Evolutionary conservation across 1,140 invertebrate genomes (phyloP).

Genomic region (Pogonomyrmex barbatus): DNA sequence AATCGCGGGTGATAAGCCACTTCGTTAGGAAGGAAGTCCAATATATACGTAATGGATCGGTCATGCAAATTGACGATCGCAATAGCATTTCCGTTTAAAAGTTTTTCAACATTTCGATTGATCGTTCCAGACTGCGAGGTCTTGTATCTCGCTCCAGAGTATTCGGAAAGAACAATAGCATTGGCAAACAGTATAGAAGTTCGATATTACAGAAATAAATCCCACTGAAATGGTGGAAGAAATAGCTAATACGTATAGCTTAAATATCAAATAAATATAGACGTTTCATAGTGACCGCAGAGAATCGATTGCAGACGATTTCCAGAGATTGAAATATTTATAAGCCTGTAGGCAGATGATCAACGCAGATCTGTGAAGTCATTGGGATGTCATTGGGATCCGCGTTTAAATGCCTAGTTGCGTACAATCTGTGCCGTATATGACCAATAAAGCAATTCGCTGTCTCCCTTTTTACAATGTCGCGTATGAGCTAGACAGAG

Average conservation of each 20-base stretch:
- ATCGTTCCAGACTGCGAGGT: not conserved
- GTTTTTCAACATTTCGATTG: not conserved
- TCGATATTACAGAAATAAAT: not conserved
- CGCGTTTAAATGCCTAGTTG: not conserved
- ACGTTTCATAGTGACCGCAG: not conserved
- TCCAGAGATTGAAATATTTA: not conserved
- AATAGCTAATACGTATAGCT: not conserved
- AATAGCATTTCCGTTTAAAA: too few species aligned
- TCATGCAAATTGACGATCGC: not conserved
- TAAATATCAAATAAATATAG: not conserved
- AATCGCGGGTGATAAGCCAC: not conserved
- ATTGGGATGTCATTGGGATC: not conserved
- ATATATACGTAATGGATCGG: not conserved
- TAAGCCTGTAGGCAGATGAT: not conserved
- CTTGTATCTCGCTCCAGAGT: not conserved
- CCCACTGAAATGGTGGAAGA: not conserved
- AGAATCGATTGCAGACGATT: not conserved
- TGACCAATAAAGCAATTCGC: not conserved
- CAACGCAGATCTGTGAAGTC: not conserved
- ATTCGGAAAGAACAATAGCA: not conserved
- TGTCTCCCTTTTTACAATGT: not conserved
- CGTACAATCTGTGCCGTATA: not conserved
- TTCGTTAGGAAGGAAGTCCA: constrained; percentile 16
- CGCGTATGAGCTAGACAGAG: not conserved
- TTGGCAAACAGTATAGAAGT: not conserved